Conservation (phyloP, 2,797 vertebrate genomes). For the Crypturellus tataupa region DNA sequence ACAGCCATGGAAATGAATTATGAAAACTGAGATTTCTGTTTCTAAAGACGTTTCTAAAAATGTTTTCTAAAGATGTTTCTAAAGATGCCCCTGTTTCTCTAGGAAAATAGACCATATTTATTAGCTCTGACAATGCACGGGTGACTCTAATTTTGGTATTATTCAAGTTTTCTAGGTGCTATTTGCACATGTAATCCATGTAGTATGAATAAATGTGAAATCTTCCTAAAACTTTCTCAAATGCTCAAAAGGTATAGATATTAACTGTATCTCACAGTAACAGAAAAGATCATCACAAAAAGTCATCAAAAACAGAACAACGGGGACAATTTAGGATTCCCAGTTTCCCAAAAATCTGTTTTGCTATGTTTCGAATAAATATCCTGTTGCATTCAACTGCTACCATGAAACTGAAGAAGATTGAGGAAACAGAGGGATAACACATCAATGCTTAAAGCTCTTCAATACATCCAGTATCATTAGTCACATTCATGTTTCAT, state of each 20-base stretch:
- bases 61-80: too few relatives aligned
- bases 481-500: neutral
- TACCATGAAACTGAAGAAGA: neutral
- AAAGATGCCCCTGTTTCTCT: neutral
- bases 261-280: rapidly evolving
- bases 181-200: rapidly evolving
- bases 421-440: neutral
- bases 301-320: neutral
- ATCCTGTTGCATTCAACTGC: neutral
- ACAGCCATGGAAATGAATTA: neutral
- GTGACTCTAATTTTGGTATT: neutral
- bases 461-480: neutral
- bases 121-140: neutral
- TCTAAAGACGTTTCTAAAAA: too few relatives aligned
- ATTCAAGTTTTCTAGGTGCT: neutral
- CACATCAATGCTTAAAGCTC: neutral
- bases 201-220: neutral
- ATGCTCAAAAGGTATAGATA: neutral
- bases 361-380: neutral
- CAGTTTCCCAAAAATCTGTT: neutral
- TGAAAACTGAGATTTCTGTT: neutral
- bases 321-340: neutral
- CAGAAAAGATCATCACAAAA: neutral
- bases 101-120: neutral
- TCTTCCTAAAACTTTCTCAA: neutral